phyloP scores from a whole-genome alignment of 2,888 invertebrate species.

The Rhagonycha fulva region DNA sequence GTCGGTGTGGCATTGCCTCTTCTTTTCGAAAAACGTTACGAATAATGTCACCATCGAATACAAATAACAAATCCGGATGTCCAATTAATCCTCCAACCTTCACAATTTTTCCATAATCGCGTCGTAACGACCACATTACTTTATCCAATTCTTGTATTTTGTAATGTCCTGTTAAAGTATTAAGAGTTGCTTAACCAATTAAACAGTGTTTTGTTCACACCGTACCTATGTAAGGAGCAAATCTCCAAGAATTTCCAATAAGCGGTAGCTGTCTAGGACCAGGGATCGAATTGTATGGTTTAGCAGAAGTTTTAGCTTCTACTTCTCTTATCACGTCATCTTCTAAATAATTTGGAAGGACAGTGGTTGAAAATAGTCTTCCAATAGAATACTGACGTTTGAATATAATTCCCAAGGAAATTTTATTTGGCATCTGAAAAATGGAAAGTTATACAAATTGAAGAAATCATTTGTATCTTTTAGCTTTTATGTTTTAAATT shows the following conservation, averaged over 20 bases:
- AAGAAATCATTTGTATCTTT: no score
- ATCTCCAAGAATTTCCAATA: slow-evolving; percentile 81
- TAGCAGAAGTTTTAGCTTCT: slow-evolving; percentile 26
- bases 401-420: background rate
- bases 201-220: background rate
- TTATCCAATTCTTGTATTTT: slow-evolving; percentile 63
- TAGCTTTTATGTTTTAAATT: no score
- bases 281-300: slow-evolving; percentile 69
- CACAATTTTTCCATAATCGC: slow-evolving; percentile 62
- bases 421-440: background rate
- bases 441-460: background rate
- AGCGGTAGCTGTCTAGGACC: slow-evolving; percentile 75
- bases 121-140: slow-evolving; percentile 62
- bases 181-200: background rate
- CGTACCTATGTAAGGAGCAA: slow-evolving; percentile 68
- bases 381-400: slow-evolving; percentile 35
- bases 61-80: slow-evolving; percentile 76
- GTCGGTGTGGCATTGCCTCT: slow-evolving; percentile 71
- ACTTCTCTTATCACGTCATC: slow-evolving; percentile 6
- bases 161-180: slow-evolving; percentile 57
- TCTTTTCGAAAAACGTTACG: slow-evolving; percentile 71
- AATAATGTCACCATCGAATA: slow-evolving; percentile 75
- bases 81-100: slow-evolving; percentile 74
- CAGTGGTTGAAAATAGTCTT: slow-evolving; percentile 47
- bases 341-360: slow-evolving; percentile 23